These are phyloP conservation scores for Rotaria socialis DNA, from an alignment of 2,888 invertebrate species.

Conservation along the genomic window DNA sequence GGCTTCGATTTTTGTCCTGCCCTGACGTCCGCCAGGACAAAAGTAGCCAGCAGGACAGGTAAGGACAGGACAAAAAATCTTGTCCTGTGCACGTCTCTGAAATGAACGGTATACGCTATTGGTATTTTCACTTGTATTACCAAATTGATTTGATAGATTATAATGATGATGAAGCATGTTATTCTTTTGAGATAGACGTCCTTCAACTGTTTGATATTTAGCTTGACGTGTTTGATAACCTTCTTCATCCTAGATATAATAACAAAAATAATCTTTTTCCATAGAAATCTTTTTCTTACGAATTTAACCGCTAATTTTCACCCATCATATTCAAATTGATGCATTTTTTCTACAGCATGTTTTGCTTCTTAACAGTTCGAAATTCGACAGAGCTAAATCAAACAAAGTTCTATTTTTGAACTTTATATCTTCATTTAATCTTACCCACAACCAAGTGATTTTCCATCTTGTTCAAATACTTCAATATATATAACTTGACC, in stretches of 20 bases:
- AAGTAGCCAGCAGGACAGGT: no score
- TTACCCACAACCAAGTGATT: conserved; percentile 82
- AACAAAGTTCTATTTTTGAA: not conserved
- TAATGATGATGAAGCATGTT: not conserved
- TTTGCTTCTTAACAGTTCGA: conserved; percentile 75
- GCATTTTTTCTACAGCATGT: conserved; percentile 87
- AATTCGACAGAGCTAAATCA: conserved; percentile 77
- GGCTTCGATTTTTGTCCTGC: no score
- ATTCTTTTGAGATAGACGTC: not conserved
- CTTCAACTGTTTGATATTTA: conserved; percentile 26
- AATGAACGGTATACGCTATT: not conserved
- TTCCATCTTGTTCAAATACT: conserved; percentile 83
- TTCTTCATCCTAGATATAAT: conserved; percentile 2
- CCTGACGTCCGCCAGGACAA: no score
- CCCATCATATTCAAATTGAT: conserved; percentile 84
- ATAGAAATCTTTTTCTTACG: conserved; percentile 49
- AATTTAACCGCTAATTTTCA: conserved; percentile 89
- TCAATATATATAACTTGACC: conserved; percentile 84
- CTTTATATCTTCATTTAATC: conserved; percentile 47
- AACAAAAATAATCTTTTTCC: no score
- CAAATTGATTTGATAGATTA: not conserved
- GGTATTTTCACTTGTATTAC: not conserved
- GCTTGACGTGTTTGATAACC: conserved; percentile 29
- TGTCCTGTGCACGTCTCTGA: no score
- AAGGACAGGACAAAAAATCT: no score